Percentiles rank a stretch among this genome's conserved stretches.
Conservation (phyloP, 2,888 invertebrate genomes). For the Dicyrtoma fusca region DNA sequence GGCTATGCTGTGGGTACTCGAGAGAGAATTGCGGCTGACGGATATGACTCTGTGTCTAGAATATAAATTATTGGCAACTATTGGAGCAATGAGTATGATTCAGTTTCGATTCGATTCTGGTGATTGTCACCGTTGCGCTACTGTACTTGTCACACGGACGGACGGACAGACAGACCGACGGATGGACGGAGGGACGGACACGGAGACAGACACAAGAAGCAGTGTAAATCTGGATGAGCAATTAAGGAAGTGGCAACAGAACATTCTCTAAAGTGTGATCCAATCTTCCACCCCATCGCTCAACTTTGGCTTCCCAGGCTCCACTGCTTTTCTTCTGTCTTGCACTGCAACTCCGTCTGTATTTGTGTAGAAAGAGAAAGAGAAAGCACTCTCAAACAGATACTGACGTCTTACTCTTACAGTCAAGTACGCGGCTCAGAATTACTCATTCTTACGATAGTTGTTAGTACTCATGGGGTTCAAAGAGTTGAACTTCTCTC, state of each 20-base stretch:
- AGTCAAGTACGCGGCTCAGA: too few relatives aligned
- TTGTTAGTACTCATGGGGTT: too few relatives aligned
- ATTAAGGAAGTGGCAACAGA: background rate
- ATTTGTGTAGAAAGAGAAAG: background rate
- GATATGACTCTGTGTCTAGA: background rate
- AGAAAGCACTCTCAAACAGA: background rate
- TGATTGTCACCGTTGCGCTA: too few relatives aligned
- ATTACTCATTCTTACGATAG: too few relatives aligned
- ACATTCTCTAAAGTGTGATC: constrained; percentile 6
- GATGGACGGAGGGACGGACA: too few relatives aligned
- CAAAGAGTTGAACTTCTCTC: too few relatives aligned
- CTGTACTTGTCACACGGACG: too few relatives aligned
- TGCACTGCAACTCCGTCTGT: too few relatives aligned
- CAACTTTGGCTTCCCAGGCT: constrained; percentile 11
- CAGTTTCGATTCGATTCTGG: too few relatives aligned
- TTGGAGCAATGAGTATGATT: background rate
- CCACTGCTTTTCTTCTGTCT: background rate
- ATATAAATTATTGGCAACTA: background rate
- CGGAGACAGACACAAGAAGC: too few relatives aligned
- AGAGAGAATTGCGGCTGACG: background rate
- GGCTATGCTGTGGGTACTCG: background rate
- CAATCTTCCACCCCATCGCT: constrained; percentile 11
- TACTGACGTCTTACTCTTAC: background rate
- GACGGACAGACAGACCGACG: too few relatives aligned
- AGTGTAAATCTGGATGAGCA: constrained; percentile 13